Conservation (phyloP, 2,113 vertebrate genomes). For the Pseudopipra pipra region DNA sequence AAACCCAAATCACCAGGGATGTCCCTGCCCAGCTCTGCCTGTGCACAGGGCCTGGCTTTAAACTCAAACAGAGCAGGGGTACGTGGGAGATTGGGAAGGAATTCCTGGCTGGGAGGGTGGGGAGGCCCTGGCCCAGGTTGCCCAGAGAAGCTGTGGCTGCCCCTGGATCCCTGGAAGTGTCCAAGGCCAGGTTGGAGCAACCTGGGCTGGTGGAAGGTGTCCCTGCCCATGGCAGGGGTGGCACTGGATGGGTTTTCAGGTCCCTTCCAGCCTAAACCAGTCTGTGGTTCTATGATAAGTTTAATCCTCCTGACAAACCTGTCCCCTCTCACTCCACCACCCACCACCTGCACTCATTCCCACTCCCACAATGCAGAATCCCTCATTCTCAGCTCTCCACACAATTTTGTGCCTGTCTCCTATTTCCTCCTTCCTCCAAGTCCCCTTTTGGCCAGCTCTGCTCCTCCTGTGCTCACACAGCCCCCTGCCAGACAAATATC, state of each 20-base stretch:
- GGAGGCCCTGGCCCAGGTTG: not conserved
- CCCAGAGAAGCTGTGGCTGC: not conserved
- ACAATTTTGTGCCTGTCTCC: no score
- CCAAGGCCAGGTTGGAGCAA: not conserved
- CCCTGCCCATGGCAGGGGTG: not conserved
- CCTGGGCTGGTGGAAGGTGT: not conserved
- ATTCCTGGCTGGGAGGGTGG: not conserved
- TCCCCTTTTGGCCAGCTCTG: not conserved
- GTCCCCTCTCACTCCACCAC: rapidly evolving
- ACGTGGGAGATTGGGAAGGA: not conserved
- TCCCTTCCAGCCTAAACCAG: not conserved
- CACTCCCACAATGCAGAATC: rapidly evolving
- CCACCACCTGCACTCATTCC: not conserved
- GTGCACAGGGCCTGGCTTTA: not conserved
- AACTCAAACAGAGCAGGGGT: not conserved
- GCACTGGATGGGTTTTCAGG: not conserved
- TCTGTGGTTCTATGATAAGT: not conserved
- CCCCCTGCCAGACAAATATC: not conserved
- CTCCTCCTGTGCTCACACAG: not conserved
- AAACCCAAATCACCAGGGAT: no score
- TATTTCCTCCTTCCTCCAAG: not conserved
- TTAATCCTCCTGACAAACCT: not conserved
- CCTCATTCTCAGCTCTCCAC: not conserved
- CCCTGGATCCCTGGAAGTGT: not conserved
- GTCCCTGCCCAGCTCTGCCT: not conserved